phyloP scores from a whole-genome alignment of 2,113 vertebrate species.

The Centropus bengalensis region DNA sequence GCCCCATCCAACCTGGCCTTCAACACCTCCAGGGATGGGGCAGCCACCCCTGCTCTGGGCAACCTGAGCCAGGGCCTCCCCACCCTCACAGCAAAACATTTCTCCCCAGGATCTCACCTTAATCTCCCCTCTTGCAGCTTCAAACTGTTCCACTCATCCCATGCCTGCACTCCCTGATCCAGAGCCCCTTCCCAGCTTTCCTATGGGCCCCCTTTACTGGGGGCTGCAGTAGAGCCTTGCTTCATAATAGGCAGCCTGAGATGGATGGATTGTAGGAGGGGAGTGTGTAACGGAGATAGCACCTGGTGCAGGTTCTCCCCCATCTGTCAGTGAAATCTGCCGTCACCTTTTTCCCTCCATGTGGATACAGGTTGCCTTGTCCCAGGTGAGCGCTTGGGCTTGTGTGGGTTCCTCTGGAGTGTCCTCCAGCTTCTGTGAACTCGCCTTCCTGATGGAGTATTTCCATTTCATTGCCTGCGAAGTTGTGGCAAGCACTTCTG shows the following conservation, averaged over 20 bases:
- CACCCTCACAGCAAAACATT: too few relatives aligned
- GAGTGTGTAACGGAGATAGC: not conserved
- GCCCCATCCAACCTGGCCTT: too few relatives aligned
- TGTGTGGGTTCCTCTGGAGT: not conserved
- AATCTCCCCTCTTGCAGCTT: too few relatives aligned
- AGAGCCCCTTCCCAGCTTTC: too few relatives aligned
- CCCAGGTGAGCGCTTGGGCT: rapidly evolving
- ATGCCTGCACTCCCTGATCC: too few relatives aligned
- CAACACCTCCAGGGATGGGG: too few relatives aligned
- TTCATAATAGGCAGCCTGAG: rapidly evolving
- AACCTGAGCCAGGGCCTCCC: too few relatives aligned
- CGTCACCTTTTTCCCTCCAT: rapidly evolving
- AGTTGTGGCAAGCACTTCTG: too few relatives aligned
- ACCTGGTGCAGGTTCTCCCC: not conserved
- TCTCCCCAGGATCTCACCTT: too few relatives aligned
- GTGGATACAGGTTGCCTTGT: not conserved
- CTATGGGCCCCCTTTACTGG: too few relatives aligned
- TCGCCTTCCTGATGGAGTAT: not conserved
- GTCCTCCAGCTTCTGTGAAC: not conserved
- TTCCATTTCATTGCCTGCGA: not conserved
- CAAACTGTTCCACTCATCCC: too few relatives aligned
- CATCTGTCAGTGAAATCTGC: not conserved
- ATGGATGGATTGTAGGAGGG: not conserved
- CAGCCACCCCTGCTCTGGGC: too few relatives aligned
- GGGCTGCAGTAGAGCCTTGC: not conserved